These are phyloP conservation scores for Sebastes flavidus DNA, from an alignment of 2,797 vertebrate species.

Conservation along the genomic window DNA sequence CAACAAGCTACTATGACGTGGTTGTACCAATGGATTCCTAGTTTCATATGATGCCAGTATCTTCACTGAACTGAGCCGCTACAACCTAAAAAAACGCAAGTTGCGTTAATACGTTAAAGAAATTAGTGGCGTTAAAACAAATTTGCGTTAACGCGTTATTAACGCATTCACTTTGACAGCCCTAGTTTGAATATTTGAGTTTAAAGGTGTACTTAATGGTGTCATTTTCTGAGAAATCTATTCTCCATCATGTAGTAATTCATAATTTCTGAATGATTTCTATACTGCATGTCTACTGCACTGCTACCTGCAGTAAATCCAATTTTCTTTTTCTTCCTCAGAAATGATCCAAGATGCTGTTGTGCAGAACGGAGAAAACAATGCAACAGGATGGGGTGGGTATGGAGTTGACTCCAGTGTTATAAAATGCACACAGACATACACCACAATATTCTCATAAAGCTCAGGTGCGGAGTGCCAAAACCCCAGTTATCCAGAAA, in stretches of 20 bases:
- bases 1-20: no score
- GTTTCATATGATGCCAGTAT: no score
- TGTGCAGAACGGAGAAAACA: conserved; percentile 59
- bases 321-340: conserved; percentile 24
- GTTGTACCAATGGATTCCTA: no score
- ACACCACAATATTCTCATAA: neutral
- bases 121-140: no score
- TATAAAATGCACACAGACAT: neutral
- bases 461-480: neutral
- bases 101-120: no score
- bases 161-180: no score
- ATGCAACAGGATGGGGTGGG: conserved; percentile 33
- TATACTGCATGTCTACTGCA: neutral
- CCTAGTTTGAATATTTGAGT: neutral
- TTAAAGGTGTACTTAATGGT: neutral
- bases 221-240: neutral
- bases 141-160: no score
- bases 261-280: neutral
- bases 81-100: no score
- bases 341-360: conserved; percentile 36
- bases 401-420: neutral
- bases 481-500: neutral
- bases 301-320: neutral
- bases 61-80: no score
- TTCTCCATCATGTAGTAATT: neutral